Conservation (phyloP, 1,140 invertebrate species). For the Tachypleus tridentatus region DNA sequence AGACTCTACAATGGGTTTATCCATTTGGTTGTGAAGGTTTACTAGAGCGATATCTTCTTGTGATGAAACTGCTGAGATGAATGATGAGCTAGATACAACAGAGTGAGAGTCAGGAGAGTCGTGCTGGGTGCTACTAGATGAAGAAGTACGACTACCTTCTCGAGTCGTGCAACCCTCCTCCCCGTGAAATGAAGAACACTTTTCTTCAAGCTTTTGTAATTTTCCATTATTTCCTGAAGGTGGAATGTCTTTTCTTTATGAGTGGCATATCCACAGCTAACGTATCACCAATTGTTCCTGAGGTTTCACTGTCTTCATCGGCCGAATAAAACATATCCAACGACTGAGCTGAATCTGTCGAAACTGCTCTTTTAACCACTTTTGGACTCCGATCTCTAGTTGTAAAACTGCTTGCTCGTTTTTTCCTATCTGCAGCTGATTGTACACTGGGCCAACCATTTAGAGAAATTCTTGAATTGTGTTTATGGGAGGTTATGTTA, state of each 20-base stretch:
- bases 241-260: background rate
- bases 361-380: constrained; percentile 48
- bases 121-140: too few species aligned
- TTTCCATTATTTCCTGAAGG: background rate
- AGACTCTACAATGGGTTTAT: constrained; percentile 78
- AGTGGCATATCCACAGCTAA: constrained; percentile 2
- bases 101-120: background rate
- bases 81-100: constrained; percentile 46
- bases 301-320: constrained; percentile 54
- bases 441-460: constrained; percentile 8
- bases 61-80: constrained; percentile 83
- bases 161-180: too few species aligned
- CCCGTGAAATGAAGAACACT: background rate
- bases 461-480: constrained; percentile 17
- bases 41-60: constrained; percentile 85
- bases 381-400: background rate
- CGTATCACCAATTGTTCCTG: background rate
- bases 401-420: background rate
- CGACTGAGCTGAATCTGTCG: constrained; percentile 60
- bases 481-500: constrained; percentile 2
- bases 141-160: too few species aligned
- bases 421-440: too few species aligned
- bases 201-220: background rate
- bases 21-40: constrained; percentile 88
- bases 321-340: constrained; percentile 83